Evolutionary conservation across 2,797 vertebrate genomes (phyloP).

Genomic region (Tachyglossus aculeatus): DNA sequence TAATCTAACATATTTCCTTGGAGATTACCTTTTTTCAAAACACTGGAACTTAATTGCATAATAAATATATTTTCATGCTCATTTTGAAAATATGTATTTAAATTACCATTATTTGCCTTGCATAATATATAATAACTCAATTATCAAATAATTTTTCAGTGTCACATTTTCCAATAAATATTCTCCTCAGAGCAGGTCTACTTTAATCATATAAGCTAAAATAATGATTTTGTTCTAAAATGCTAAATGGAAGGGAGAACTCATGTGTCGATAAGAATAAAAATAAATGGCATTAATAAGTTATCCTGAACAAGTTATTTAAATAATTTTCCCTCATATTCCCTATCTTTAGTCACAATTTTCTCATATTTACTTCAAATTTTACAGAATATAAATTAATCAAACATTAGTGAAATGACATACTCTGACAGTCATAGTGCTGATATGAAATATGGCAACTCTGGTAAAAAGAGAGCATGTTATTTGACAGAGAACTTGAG

Average conservation of each 20-base stretch:
- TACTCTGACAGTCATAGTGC: too few species aligned
- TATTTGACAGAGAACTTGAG: too few species aligned
- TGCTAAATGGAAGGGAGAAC: constrained; percentile 16
- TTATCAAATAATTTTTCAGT: constrained; percentile 14
- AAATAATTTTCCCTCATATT: constrained; percentile 16
- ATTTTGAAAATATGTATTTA: constrained; percentile 4
- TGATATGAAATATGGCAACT: too few species aligned
- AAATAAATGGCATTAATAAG: constrained; percentile 22
- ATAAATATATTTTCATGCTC: not conserved
- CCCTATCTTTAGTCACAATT: constrained; percentile 19
- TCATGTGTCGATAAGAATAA: constrained; percentile 9
- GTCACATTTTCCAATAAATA: not conserved
- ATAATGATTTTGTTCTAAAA: constrained; percentile 11
- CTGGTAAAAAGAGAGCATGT: too few species aligned
- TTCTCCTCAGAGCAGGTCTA: not conserved
- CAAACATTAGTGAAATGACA: constrained; percentile 19
- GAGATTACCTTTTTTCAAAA: not conserved
- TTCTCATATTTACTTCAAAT: not conserved
- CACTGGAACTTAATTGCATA: not conserved
- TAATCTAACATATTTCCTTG: not conserved
- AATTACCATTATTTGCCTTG: constrained; percentile 1
- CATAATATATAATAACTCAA: not conserved
- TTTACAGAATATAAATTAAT: constrained; percentile 34
- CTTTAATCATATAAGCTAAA: constrained; percentile 36
- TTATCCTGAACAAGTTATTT: not conserved